Percentiles rank a stretch among this genome's conserved stretches.
These are phyloP conservation scores for Arge pagana DNA, from an alignment of 2,888 invertebrate species.

Conservation along the genomic window DNA sequence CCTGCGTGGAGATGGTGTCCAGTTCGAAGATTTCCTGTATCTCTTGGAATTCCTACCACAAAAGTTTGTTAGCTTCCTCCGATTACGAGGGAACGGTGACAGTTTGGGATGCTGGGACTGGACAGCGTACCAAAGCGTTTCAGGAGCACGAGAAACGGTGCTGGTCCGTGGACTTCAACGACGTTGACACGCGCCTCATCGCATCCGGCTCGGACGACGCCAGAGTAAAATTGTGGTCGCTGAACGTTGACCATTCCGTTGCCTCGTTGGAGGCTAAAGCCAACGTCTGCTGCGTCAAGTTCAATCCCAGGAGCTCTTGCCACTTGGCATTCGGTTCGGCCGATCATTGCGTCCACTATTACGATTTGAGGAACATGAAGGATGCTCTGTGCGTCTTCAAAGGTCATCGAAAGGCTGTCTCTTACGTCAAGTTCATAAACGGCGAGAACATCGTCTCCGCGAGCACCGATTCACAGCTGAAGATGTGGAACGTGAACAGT, in stretches of 20 bases:
- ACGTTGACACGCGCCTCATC: slow-evolving; percentile 84
- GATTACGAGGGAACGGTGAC: slow-evolving; percentile 95
- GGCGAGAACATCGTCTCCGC: slow-evolving; percentile 86
- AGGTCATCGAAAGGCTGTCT: slow-evolving; percentile 92
- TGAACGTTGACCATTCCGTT: slow-evolving; percentile 83
- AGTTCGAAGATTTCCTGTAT: slow-evolving; percentile 93
- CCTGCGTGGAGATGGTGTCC: slow-evolving; percentile 88
- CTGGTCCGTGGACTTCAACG: slow-evolving; percentile 96
- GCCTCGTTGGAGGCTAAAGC: slow-evolving; percentile 92
- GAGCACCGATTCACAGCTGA: slow-evolving; percentile 88
- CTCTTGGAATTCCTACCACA: slow-evolving; percentile 92
- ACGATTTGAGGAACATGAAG: slow-evolving; percentile 84
- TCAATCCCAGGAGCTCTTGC: slow-evolving; percentile 82
- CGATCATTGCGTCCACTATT: slow-evolving; percentile 95
- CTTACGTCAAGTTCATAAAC: slow-evolving; percentile 90
- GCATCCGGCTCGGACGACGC: slow-evolving; percentile 94
- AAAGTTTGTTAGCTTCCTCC: slow-evolving; percentile 83
- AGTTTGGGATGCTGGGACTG: slow-evolving; percentile 88
- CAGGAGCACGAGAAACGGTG: slow-evolving; percentile 94
- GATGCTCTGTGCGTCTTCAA: slow-evolving; percentile 82
- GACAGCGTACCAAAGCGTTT: slow-evolving; percentile 73
- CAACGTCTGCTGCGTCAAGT: slow-evolving; percentile 94
- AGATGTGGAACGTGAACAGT: slow-evolving; percentile 86
- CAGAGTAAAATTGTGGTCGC: slow-evolving; percentile 89
- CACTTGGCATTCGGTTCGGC: slow-evolving; percentile 94